These are phyloP conservation scores for Schizaphis graminum DNA, from an alignment of 2,888 invertebrate genomes.

Conservation along the genomic window DNA sequence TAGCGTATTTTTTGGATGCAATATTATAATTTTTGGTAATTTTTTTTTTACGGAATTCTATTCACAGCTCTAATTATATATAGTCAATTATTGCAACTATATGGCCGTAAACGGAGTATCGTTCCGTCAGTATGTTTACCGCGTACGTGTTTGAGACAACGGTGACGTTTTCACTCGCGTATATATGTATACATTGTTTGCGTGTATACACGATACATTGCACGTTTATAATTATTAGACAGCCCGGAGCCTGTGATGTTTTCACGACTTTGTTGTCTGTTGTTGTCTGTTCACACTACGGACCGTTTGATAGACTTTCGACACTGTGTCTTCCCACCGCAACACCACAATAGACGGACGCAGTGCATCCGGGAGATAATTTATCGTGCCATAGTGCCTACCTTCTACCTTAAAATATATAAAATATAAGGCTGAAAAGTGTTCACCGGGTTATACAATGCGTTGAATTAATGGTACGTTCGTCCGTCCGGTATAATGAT, in stretches of 20 bases:
- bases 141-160: not conserved
- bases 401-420: not conserved
- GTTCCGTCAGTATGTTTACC: not conserved
- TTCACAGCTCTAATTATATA: not conserved
- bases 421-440: slow-evolving; percentile 19
- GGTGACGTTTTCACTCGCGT: not conserved
- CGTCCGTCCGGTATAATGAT: slow-evolving; percentile 52
- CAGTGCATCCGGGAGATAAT: slow-evolving; percentile 52
- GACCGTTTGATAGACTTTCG: slow-evolving; percentile 54
- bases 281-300: slow-evolving; percentile 23
- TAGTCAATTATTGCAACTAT: not conserved
- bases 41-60: not conserved
- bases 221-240: not conserved
- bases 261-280: slow-evolving; percentile 21
- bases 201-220: not conserved
- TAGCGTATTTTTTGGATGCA: not conserved
- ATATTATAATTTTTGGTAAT: not conserved
- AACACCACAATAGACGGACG: not conserved
- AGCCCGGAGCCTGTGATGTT: not conserved
- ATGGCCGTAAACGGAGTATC: not conserved
- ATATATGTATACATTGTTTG: not conserved
- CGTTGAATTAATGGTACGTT: slow-evolving; percentile 46
- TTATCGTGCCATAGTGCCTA: slow-evolving; percentile 13
- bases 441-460: not conserved
- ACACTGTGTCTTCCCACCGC: not conserved